A percentile compares a stretch with the other conserved stretches of the same genome.
These are phyloP conservation scores for Phalanger gymnotis DNA, from an alignment of 2,797 vertebrate genomes.

Conservation along the genomic window DNA sequence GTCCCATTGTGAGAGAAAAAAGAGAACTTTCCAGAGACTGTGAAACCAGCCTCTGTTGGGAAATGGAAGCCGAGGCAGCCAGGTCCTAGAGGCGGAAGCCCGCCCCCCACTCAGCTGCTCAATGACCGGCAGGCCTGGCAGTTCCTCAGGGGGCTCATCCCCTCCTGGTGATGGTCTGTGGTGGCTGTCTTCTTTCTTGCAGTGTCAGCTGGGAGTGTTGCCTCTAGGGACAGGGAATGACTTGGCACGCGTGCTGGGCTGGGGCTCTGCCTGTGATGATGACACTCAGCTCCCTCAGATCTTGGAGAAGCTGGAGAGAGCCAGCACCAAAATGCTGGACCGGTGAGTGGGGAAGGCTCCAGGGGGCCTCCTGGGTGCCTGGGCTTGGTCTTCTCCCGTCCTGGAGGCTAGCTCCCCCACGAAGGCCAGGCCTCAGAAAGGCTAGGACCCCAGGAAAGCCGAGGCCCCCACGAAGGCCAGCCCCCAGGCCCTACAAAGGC, in stretches of 20 bases:
- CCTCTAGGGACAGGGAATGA: constrained; percentile 97
- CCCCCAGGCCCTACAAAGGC: no score
- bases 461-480: no score
- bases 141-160: rapidly evolving
- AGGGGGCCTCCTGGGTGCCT: no score
- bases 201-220: constrained; percentile 97
- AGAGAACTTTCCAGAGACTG: no score
- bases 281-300: constrained; percentile 97
- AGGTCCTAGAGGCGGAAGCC: no score
- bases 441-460: no score
- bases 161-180: background rate
- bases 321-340: constrained; percentile 98
- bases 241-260: constrained; percentile 95
- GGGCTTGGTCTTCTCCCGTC: no score
- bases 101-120: background rate
- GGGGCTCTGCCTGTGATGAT: constrained; percentile 97
- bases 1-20: no score
- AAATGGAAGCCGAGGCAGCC: no score
- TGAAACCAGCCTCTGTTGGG: no score
- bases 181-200: constrained; percentile 35
- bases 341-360: constrained; percentile 83
- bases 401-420: no score
- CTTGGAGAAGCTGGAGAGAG: constrained; percentile 96
- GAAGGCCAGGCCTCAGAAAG: no score
- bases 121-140: background rate